These are phyloP conservation scores for Microcebus ravelobensis DNA, from an alignment of 2,113 vertebrate genomes.

Conservation along the genomic window DNA sequence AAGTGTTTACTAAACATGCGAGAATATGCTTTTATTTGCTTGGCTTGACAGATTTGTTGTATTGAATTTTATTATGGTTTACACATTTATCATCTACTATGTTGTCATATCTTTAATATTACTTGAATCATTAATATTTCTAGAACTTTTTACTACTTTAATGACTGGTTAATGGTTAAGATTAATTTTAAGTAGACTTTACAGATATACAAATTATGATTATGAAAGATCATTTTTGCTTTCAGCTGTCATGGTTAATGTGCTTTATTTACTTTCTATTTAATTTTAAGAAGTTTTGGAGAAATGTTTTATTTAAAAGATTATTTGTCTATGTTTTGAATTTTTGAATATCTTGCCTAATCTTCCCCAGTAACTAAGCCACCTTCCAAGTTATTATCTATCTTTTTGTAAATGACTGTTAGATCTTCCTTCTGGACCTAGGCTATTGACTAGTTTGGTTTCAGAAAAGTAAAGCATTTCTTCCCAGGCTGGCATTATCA, in stretches of 20 bases:
- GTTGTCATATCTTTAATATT: not conserved
- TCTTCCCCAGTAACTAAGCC: not conserved
- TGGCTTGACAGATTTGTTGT: constrained; percentile 3
- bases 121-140: not conserved
- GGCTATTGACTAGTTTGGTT: not conserved
- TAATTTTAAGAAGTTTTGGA: not conserved
- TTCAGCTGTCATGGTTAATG: not conserved
- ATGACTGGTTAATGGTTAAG: constrained; percentile 27
- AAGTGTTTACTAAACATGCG: not conserved
- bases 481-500: not conserved
- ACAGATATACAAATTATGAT: not conserved
- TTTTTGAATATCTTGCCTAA: not conserved
- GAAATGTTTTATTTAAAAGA: constrained; percentile 19
- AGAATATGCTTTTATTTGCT: not conserved
- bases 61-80: not conserved
- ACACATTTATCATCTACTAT: not conserved
- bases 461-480: not conserved
- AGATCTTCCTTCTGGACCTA: not conserved
- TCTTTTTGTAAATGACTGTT: not conserved
- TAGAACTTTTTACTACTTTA: not conserved
- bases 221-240: constrained; percentile 1
- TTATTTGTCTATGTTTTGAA: not conserved
- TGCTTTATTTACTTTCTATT: not conserved
- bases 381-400: not conserved
- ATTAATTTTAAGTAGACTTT: constrained; percentile 34